Base-by-base conservation (phyloP, 2,113 vertebrate genomes). In the Laterallus jamaicensis region DNA sequence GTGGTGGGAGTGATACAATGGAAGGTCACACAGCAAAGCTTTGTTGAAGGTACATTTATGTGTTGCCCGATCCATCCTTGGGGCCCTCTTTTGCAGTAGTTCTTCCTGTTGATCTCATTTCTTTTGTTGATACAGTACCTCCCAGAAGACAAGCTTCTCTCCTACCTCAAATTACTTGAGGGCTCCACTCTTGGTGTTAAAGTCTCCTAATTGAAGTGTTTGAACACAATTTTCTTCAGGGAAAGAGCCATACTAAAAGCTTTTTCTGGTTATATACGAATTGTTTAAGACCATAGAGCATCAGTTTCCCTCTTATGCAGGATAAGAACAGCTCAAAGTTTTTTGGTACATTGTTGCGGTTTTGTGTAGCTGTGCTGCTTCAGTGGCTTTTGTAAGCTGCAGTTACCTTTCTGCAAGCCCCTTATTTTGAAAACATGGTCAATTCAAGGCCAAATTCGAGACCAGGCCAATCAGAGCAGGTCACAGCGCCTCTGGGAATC, bases 111-210 rank as follows among this genome's bases (percentile, higher is more conserved):
- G 68, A 74, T 88, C 64, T 90, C 75, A 62, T 21, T 37, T 25
- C 40, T 52, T 50, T 25, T 86, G 79, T 58, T 75, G 71, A 79
- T 47, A 20, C 15, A 39, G 18, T 52, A 81, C 80, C 91, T 91
- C 86, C 92, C 76, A 95, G 66, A 47, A 78, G 32, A 80, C 47
- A 92, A 49, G 18, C n/a, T n/a, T 78, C 11, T 42, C 81, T 84
- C 26, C 37, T 44, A 3, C 42, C 40, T 84, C 88, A 15, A 11
- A 37, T 11, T 21, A 79, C 64, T 66, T 26, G 12, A 86, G 88
- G 90, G 55, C 76, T 88, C 50, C 10, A 0, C 40, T 74, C 55
- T 5, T 77, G 37, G 14, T 80, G 52, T 58, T 66, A 21, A 4
- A 7, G 7, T 31, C 24, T 58, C 59, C 29, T 29, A 66, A 77